Conservation (phyloP, 2,797 vertebrate genomes). For the Cygnus olor region DNA sequence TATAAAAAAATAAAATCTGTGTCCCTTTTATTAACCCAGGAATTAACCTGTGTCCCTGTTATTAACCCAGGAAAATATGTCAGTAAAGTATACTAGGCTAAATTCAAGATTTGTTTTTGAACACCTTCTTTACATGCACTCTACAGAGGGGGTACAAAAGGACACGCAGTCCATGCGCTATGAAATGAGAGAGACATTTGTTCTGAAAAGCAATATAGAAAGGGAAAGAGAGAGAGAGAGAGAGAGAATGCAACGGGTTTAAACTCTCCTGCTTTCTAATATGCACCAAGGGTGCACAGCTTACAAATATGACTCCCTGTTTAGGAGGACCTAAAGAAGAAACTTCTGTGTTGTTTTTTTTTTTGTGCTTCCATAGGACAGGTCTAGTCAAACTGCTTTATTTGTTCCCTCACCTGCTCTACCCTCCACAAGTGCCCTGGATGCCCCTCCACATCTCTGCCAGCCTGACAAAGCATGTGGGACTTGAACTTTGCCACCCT, state of each 20-base stretch:
- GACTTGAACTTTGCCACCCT: not conserved
- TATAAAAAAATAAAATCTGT: not conserved
- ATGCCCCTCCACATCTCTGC: not conserved
- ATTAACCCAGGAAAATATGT: not conserved
- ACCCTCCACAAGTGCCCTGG: not conserved
- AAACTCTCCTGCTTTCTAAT: not conserved
- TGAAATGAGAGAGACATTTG: rapidly evolving
- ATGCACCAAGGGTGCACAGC: not conserved
- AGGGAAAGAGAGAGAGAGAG: not conserved
- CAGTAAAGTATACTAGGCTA: not conserved
- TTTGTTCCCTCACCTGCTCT: not conserved
- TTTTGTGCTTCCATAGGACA: not conserved
- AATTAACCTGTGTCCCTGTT: not conserved
- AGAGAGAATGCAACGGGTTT: not conserved
- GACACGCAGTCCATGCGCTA: not conserved
- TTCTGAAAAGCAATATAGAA: not conserved
- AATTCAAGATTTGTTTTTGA: not conserved
- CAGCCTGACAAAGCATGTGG: not conserved
- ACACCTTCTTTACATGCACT: not conserved
- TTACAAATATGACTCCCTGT: not conserved
- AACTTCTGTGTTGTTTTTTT: not conserved
- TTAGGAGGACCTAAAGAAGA: not conserved
- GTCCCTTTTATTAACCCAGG: not conserved
- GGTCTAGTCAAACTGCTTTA: not conserved
- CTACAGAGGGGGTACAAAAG: not conserved